Conservation (phyloP, 37 sponge, comb jelly and placozoan genomes). For the Ianthella basta region DNA sequence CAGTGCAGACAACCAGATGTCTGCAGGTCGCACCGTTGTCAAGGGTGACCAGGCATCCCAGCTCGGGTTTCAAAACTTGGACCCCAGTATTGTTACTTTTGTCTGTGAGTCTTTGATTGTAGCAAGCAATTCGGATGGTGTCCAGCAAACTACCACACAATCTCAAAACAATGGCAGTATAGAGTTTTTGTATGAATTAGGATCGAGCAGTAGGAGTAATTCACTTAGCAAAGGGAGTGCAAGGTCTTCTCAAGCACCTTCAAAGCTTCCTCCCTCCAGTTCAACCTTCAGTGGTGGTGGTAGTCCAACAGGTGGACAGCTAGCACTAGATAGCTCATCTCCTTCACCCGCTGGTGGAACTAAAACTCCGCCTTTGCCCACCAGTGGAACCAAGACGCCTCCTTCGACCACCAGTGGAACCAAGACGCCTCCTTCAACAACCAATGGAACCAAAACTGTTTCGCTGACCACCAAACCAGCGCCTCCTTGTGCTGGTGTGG, state of each 20-base stretch:
- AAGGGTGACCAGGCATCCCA: too few relatives aligned
- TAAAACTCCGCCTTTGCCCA: neutral
- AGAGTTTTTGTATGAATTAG: constrained; percentile 16
- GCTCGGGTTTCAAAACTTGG: too few relatives aligned
- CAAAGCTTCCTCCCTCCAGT: too few relatives aligned
- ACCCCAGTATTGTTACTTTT: neutral
- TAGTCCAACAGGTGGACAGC: too few relatives aligned
- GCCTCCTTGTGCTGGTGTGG: neutral
- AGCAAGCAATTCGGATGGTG: neutral
- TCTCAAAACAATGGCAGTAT: neutral
- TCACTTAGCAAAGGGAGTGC: too few relatives aligned
- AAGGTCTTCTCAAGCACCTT: too few relatives aligned
- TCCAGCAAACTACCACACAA: neutral
- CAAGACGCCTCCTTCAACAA: neutral
- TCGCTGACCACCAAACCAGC: neutral
- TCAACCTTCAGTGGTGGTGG: too few relatives aligned
- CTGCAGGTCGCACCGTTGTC: too few relatives aligned
- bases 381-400: neutral
- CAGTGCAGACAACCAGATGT: too few relatives aligned
- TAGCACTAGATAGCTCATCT: too few relatives aligned
- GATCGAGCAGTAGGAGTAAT: too few relatives aligned
- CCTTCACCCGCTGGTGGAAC: neutral
- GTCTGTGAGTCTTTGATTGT: neutral
- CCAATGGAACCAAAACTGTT: neutral
- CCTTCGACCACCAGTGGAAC: neutral